Evolutionary conservation across 2,113 vertebrate genomes (phyloP).

Genomic region (Cheilinus undulatus): DNA sequence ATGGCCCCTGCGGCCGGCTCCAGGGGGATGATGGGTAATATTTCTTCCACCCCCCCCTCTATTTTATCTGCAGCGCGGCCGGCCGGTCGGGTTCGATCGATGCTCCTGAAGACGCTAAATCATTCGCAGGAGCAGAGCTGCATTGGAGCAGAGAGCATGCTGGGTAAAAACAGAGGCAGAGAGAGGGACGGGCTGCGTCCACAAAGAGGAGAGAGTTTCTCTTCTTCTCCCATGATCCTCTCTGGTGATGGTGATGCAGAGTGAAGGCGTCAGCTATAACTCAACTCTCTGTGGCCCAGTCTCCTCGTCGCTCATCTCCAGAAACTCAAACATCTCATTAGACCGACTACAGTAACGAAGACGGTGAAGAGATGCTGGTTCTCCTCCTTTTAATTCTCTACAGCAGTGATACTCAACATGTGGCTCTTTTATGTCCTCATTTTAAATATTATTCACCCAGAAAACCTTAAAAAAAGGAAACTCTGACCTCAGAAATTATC

Average conservation of each 20-base stretch:
- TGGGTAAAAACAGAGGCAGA: constrained; percentile 45
- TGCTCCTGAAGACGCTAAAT: constrained; percentile 67
- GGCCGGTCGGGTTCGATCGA: constrained; percentile 52
- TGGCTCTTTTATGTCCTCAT: too few relatives aligned
- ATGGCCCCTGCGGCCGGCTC: constrained; percentile 52
- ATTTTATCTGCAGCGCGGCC: constrained; percentile 62
- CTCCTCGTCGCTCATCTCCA: too few relatives aligned
- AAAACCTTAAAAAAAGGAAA: too few relatives aligned
- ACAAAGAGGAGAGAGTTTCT: not conserved
- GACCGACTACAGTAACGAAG: too few relatives aligned
- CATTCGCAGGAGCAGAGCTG: constrained; percentile 51
- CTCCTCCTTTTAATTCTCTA: too few relatives aligned
- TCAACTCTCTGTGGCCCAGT: too few relatives aligned
- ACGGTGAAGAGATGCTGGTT: too few relatives aligned
- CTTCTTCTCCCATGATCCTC: constrained; percentile 12
- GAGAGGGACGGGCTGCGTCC: constrained; percentile 8
- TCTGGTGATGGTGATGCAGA: not conserved
- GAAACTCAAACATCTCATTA: too few relatives aligned
- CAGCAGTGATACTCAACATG: too few relatives aligned
- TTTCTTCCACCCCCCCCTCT: constrained; percentile 60
- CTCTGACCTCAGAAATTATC: too few relatives aligned
- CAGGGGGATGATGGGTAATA: constrained; percentile 65
- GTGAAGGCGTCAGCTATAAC: too few relatives aligned
- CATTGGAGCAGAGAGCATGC: constrained; percentile 63
- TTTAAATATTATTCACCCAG: too few relatives aligned